Evolutionary conservation across 2,888 invertebrate species (phyloP).

Genomic region (Drosophila meridiana): DNA sequence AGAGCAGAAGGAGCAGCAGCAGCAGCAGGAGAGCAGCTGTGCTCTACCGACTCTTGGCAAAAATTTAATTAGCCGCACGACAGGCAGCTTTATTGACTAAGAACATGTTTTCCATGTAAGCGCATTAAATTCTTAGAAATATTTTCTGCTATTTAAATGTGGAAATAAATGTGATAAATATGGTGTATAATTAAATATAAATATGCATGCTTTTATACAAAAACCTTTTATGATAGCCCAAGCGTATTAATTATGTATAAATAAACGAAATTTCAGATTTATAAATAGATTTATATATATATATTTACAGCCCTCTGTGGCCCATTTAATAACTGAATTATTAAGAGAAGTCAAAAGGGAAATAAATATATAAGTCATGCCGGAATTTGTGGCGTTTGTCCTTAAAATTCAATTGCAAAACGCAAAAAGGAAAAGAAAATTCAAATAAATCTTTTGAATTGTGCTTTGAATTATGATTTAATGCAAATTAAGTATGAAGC

Average conservation of each 20-base stretch:
- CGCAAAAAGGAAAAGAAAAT: not conserved
- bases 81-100: not conserved
- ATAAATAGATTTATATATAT: not conserved
- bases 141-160: not conserved
- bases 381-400: not conserved
- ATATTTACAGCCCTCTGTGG: not conserved
- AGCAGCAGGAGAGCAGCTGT: not conserved
- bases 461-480: not conserved
- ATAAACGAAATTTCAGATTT: not conserved
- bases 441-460: constrained; percentile 2
- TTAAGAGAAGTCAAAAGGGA: not conserved
- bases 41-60: not conserved
- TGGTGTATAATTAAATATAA: not conserved
- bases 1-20: too few species aligned
- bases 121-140: constrained; percentile 3
- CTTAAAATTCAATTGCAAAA: not conserved
- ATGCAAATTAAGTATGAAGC: not conserved
- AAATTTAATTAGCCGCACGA: not conserved
- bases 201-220: not conserved
- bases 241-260: constrained; percentile 7
- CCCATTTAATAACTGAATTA: constrained; percentile 11
- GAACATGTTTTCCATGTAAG: not conserved
- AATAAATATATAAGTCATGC: not conserved
- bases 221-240: constrained; percentile 2
- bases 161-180: not conserved